These are phyloP conservation scores for Cheilosia urbana DNA, from an alignment of 2,888 invertebrate species.

Conservation along the genomic window DNA sequence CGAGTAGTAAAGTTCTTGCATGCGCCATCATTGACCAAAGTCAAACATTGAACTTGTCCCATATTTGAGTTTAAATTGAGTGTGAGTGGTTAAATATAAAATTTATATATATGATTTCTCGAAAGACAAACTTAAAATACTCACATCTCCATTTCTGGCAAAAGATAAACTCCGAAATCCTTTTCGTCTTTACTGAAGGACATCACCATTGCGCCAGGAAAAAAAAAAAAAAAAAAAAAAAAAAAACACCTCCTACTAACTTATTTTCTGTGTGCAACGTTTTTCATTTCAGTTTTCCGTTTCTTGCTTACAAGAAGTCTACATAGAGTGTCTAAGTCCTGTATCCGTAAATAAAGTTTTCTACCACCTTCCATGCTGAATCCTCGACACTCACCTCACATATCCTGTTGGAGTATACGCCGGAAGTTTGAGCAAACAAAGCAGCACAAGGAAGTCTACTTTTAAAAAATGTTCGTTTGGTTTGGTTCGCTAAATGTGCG, in stretches of 20 bases:
- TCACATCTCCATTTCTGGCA: no score
- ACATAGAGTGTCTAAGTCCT: slow-evolving; percentile 29
- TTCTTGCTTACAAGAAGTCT: slow-evolving; percentile 27
- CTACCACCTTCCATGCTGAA: slow-evolving; percentile 21
- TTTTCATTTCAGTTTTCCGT: slow-evolving; percentile 34
- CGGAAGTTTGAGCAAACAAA: slow-evolving; percentile 36
- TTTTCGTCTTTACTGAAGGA: no score
- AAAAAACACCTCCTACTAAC: background rate
- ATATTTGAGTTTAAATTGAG: no score
- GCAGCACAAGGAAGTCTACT: slow-evolving; percentile 15
- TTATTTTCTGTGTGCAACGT: background rate
- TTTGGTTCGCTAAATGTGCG: background rate
- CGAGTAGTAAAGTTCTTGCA: no score
- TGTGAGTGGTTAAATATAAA: no score
- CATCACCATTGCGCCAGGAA: no score
- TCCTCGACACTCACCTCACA: slow-evolving; percentile 36
- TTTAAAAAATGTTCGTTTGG: background rate
- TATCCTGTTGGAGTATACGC: slow-evolving; percentile 39
- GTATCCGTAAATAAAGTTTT: slow-evolving; percentile 39
- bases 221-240: background rate
- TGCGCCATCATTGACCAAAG: no score
- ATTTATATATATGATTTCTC: no score
- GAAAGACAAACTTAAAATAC: no score
- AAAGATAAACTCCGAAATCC: no score
- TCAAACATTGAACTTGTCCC: no score